These are phyloP conservation scores for Acronicta leporina DNA, from an alignment of 2,888 invertebrate species.

Conservation along the genomic window DNA sequence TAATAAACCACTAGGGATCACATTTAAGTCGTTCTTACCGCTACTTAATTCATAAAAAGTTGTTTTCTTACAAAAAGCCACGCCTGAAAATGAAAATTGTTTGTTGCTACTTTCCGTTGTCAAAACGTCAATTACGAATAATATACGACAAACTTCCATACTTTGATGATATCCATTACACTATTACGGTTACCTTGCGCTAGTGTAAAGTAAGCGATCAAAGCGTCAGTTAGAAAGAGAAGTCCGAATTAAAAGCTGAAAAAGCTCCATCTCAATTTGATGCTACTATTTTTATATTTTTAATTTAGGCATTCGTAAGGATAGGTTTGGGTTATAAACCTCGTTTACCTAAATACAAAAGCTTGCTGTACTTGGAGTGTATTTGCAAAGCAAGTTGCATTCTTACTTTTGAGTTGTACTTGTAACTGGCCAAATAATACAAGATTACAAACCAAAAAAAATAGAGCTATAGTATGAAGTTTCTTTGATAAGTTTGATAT, in stretches of 20 bases:
- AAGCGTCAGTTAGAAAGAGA: constrained; percentile 18
- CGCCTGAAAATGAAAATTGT: constrained; percentile 67
- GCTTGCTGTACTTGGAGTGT: no score
- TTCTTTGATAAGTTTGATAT: no score
- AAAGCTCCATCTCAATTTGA: no score
- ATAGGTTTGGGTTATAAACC: no score
- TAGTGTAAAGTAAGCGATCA: constrained; percentile 3
- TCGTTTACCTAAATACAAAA: no score
- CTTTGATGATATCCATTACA: neutral
- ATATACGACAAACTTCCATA: neutral
- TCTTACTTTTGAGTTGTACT: no score
- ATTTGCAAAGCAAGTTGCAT: constrained; percentile 18
- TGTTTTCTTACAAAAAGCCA: constrained; percentile 59
- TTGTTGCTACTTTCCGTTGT: constrained; percentile 60
- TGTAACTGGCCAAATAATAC: neutral
- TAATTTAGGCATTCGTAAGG: constrained; percentile 11
- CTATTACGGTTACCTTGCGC: constrained; percentile 12
- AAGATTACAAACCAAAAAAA: neutral
- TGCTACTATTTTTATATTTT: no score
- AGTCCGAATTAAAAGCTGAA: neutral
- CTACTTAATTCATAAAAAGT: constrained; percentile 58
- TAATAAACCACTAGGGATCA: constrained; percentile 9
- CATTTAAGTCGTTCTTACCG: constrained; percentile 18
- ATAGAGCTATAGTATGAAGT: no score
- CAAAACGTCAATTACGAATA: constrained; percentile 16